Base-by-base conservation (phyloP, 2,113 vertebrate genomes). In the Labeo rohita region DNA sequence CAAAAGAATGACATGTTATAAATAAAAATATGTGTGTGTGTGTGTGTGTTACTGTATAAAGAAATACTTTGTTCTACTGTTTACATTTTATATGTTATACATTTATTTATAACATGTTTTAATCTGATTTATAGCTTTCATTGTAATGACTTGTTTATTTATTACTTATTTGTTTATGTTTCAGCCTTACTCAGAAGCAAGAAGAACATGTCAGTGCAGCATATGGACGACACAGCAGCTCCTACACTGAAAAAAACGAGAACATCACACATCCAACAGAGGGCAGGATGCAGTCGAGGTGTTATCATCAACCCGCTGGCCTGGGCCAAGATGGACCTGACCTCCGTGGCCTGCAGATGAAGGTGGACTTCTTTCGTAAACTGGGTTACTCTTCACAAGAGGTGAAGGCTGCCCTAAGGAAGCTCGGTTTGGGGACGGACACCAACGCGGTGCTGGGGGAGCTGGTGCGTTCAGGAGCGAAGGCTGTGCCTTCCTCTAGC, bases 331-430 rank as follows among this genome's bases (percentile, higher is more conserved):
- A 83, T 68, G 61, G 80, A 52, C 86, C 74, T 78, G 74, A 89
- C 77, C 76, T 85, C 76, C 43, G 70, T 1, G 97, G 97, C 84
- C 86, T 96, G 85, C 97, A 95, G 91, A 92, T 96, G 91, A 95
- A 93, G 89, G 95, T 97, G 86, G 97, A 98, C 83, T 98, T 97
- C 90, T 99, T 98, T 92, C 95, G 97, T 47, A 99, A 99, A 86
- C 93, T 99, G 89, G 98, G 98, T 66, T 99, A 98, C 90, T 95
- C 97, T 0, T 84, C 94, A 0, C 88, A 89, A 1, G 96, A 98
- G 91, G 95, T 97, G 85, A 91, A 92, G 80, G 88, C 92, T 0
- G 97, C 95, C 34, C 93, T 99, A 83, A 94, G 92, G 83, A 99
- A 97, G 92, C 94, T 97, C 78, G 97, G 97, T 49, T 83, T 95